A percentile compares a stretch with the other conserved stretches of the same genome.
These are phyloP conservation scores for Aspiorhynchus laticeps DNA, from an alignment of 2,113 vertebrate genomes.

Conservation along the genomic window DNA sequence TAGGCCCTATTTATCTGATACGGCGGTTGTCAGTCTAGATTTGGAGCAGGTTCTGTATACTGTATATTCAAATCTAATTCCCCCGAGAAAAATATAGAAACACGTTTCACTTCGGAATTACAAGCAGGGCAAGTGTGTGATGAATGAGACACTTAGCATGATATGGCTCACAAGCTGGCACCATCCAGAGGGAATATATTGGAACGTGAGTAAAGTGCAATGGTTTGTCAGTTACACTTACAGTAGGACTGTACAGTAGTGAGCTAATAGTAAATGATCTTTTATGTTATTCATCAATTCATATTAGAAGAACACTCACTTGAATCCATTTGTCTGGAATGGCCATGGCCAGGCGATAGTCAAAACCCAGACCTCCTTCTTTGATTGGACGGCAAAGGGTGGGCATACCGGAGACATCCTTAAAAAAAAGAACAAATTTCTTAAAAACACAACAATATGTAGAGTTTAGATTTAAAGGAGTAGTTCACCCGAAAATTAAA, in stretches of 20 bases:
- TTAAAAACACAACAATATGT: neutral
- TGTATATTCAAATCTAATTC: slow-evolving; percentile 16
- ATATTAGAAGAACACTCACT: slow-evolving; percentile 71
- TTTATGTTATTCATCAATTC: neutral
- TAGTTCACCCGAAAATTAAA: neutral
- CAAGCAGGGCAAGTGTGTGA: slow-evolving; percentile 39
- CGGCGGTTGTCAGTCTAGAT: slow-evolving; percentile 3
- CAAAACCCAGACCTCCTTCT: slow-evolving; percentile 92
- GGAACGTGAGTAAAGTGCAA: slow-evolving; percentile 3
- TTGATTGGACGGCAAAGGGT: slow-evolving; percentile 84
- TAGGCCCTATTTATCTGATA: slow-evolving; percentile 15
- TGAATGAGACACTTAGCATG: slow-evolving; percentile 42
- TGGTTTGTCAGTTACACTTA: slow-evolving; percentile 11
- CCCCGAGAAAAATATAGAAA: neutral
- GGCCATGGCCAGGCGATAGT: slow-evolving; percentile 96
- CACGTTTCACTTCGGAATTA: slow-evolving; percentile 7
- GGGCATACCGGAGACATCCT: slow-evolving; percentile 99
- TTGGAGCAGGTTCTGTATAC: neutral
- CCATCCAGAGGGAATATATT: neutral
- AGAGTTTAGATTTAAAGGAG: neutral
- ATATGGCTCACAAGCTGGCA: slow-evolving; percentile 14
- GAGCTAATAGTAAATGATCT: neutral
- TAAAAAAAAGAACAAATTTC: neutral
- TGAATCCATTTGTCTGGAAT: slow-evolving; percentile 99
- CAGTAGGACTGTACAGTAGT: slow-evolving; percentile 11